Conservation (phyloP, 2,797 vertebrate species). For the Enteromius fasciolatus region DNA sequence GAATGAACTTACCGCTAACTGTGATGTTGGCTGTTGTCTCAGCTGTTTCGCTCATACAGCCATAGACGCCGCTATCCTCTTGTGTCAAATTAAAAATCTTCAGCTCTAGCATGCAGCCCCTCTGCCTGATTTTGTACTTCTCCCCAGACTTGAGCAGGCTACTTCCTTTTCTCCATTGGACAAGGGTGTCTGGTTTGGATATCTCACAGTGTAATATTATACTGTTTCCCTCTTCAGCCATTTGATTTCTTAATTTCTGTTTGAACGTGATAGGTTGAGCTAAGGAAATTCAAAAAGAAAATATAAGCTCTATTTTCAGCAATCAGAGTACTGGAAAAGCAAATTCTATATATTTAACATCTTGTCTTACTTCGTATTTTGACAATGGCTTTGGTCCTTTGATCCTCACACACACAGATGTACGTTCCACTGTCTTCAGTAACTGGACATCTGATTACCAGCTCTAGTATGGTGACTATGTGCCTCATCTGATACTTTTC, state of each 20-base stretch:
- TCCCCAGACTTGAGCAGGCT: constrained; percentile 69
- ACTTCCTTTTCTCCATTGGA: constrained; percentile 77
- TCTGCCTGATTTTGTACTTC: constrained; percentile 81
- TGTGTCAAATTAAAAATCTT: constrained; percentile 74
- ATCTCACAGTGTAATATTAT: constrained; percentile 77
- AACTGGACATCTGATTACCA: constrained; percentile 81
- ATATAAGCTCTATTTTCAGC: not conserved
- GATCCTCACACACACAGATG: constrained; percentile 85
- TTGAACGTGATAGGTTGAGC: constrained; percentile 82
- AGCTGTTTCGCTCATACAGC: constrained; percentile 79
- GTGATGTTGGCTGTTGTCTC: constrained; percentile 80
- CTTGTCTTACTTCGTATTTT: constrained; percentile 81
- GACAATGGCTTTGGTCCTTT: constrained; percentile 83
- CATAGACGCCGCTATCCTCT: constrained; percentile 83
- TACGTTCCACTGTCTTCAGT: constrained; percentile 86
- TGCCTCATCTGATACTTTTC: constrained; percentile 81
- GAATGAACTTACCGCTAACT: constrained; percentile 78
- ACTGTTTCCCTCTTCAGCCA: constrained; percentile 73
- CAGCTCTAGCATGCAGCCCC: constrained; percentile 75
- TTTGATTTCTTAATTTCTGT: constrained; percentile 74
- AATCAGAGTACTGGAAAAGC: not conserved
- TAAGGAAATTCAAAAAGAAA: constrained; percentile 56
- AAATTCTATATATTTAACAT: not conserved
- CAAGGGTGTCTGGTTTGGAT: constrained; percentile 68
- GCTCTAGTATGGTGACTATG: constrained; percentile 79